Evolutionary conservation across 2,888 invertebrate species (phyloP), one percentile per base, ranked within the genome.

Genomic region (Prosapia bicincta): DNA sequence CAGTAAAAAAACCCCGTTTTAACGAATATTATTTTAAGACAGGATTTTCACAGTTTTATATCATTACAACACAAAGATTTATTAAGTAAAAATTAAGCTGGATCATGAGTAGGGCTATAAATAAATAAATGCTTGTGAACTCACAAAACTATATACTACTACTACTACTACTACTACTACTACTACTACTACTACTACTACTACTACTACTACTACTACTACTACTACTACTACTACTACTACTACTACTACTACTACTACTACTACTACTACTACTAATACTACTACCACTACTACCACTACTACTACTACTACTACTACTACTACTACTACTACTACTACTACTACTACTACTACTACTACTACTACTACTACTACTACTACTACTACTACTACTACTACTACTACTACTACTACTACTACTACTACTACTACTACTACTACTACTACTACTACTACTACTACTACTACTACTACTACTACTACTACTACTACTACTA

Each of bases 401-500:
- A 75, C 67, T 72, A 69, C 72, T 72, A 69, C 67, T 72, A 69
- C 72, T 72, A 69, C 72, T 72, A 72, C 72, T 69, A 72, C 72
- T 68, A 69, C 72, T 72, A 72, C 72, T 68, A 72, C 67, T 72
- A 72, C 72, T 68, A 72, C 69, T 72, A 72, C 68, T 72, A 72
- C 72, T 67, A 30, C 71, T 70, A 30, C 71, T 38, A 30, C 71
- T 70, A 70, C 71, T 38, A 70, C 71, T 70, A 70, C 71, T 70
- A 70, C 38, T 70, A 70, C 71, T 70, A 30, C 71, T 70, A 30
- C 71, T 38, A 30, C 71, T 65, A 26, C 71, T 70, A 26, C 71
- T 70, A n/a, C n/a, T n/a, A n/a, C n/a, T n/a, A n/a, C n/a, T n/a
- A n/a, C n/a, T n/a, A n/a, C n/a, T n/a, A n/a, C n/a, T n/a, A n/a